Evolutionary conservation across 1,140 invertebrate species (phyloP).

Genomic region (Fopius arisanus): DNA sequence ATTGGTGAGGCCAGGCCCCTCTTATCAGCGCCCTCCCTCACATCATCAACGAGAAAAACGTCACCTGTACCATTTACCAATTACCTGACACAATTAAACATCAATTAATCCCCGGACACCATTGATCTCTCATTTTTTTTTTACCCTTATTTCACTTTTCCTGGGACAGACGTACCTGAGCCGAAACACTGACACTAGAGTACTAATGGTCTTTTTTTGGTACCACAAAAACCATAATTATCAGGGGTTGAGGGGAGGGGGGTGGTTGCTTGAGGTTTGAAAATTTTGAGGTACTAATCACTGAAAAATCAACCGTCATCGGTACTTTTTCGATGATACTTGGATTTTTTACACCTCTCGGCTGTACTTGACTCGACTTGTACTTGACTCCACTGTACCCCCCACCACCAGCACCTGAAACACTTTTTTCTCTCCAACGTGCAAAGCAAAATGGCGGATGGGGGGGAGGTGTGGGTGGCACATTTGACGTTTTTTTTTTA

Average conservation of each 20-base stretch:
- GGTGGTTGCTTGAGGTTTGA: not conserved
- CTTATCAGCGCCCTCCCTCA: not conserved
- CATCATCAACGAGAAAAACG: not conserved
- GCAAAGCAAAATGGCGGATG: not conserved
- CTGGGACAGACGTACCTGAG: not conserved
- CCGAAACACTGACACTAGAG: conserved; percentile 4
- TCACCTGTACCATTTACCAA: not conserved
- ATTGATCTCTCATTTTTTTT: not conserved
- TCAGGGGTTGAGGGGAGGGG: no score
- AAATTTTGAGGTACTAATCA: not conserved
- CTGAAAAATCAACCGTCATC: not conserved
- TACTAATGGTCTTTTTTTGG: not conserved
- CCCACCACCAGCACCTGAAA: not conserved
- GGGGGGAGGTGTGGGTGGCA: not conserved
- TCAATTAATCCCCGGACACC: not conserved
- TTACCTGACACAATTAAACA: not conserved
- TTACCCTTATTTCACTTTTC: not conserved
- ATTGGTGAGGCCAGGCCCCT: not conserved
- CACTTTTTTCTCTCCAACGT: not conserved
- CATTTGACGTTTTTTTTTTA: not conserved
- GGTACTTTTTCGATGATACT: not conserved
- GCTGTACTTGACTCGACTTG: not conserved
- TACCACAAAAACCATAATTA: not conserved
- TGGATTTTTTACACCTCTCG: not conserved
- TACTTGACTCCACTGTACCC: no score